Percentiles rank a stretch among this genome's conserved stretches.
These are phyloP conservation scores for Cephalopachus bancanus DNA, from an alignment of 2,797 vertebrate genomes.

Conservation along the genomic window DNA sequence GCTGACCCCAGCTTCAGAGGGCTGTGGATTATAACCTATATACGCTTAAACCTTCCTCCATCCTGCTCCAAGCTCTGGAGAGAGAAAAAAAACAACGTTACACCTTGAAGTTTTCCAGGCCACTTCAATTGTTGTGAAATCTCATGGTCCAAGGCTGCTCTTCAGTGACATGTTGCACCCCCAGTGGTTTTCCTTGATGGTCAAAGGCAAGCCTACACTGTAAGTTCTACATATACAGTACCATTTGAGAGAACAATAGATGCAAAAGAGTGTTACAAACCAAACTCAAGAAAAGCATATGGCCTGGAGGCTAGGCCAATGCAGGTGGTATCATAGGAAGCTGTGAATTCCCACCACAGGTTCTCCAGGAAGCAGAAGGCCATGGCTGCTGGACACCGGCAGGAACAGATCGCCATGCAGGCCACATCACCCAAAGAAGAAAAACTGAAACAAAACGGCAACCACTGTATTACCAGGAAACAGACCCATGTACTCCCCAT, in stretches of 20 bases:
- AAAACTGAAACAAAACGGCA: slow-evolving; percentile 90
- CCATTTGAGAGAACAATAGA: neutral
- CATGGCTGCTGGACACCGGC: slow-evolving; percentile 93
- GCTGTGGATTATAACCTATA: neutral
- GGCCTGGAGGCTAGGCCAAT: slow-evolving; percentile 94
- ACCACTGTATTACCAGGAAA: neutral
- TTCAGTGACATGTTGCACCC: neutral
- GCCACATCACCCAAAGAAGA: slow-evolving; percentile 93
- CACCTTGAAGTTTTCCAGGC: neutral
- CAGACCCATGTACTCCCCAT: fast-evolving
- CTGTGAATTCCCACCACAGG: slow-evolving; percentile 95
- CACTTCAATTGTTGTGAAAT: neutral
- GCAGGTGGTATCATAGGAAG: slow-evolving; percentile 90
- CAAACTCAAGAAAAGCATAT: slow-evolving; percentile 97
- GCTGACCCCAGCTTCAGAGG: neutral
- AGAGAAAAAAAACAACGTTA: neutral
- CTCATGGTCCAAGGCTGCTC: neutral
- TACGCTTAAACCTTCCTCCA: too few species aligned
- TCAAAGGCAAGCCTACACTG: neutral
- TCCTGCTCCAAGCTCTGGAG: neutral
- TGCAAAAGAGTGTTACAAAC: slow-evolving; percentile 87
- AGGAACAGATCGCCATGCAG: slow-evolving; percentile 96
- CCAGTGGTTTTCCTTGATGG: neutral
- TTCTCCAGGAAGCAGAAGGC: slow-evolving; percentile 99
- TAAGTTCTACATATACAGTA: neutral